Evolutionary conservation across 2,113 vertebrate genomes (phyloP).

Genomic region (Sebastes schlegelii): DNA sequence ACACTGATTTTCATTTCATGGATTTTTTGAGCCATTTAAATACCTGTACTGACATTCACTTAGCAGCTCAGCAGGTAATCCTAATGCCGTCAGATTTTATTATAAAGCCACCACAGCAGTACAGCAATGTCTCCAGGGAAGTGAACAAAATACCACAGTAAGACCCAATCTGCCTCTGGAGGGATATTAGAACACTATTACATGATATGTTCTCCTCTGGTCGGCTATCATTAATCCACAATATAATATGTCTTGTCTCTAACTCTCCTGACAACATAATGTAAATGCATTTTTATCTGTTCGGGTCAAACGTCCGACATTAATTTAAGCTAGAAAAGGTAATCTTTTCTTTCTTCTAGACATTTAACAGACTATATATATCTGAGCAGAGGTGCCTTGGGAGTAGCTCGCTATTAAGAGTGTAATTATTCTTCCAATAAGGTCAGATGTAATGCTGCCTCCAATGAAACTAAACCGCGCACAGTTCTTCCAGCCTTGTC

Average conservation of each 20-base stretch:
- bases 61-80: constrained; percentile 45
- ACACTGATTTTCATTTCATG: constrained; percentile 29
- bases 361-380: background rate
- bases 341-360: constrained; percentile 1
- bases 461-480: constrained; percentile 20
- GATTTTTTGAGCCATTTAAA: constrained; percentile 19
- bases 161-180: background rate
- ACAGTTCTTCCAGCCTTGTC: constrained; percentile 27
- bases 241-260: background rate
- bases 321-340: constrained; percentile 21
- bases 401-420: constrained; percentile 19
- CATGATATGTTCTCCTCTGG: background rate
- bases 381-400: constrained; percentile 21
- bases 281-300: constrained; percentile 11
- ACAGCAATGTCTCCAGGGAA: background rate
- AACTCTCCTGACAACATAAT: constrained; percentile 6
- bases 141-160: constrained; percentile 17
- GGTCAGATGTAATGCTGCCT: constrained; percentile 36
- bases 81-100: constrained; percentile 24
- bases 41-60: background rate
- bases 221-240: constrained; percentile 4
- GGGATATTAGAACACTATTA: background rate
- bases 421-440: constrained; percentile 34
- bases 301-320: constrained; percentile 16
- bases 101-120: constrained; percentile 18